Conservation (phyloP, 2,797 vertebrate species). For the Bufotes viridis region DNA sequence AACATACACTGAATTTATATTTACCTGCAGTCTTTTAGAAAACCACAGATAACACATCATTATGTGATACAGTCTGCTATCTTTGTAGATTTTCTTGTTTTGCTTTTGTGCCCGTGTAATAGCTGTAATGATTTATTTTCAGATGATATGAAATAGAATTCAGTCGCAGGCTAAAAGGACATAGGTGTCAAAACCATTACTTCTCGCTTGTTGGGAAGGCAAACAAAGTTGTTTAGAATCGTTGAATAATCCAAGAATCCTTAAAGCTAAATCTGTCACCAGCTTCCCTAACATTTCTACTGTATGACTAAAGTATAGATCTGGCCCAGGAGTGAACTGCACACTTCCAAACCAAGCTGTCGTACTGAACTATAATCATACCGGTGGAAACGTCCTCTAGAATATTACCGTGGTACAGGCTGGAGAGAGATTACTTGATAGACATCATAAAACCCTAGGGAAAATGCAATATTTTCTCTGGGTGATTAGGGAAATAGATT, state of each 20-base stretch:
- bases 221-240: conserved; percentile 11
- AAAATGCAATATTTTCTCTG: not conserved
- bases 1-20: not conserved
- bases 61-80: not conserved
- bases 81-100: not conserved
- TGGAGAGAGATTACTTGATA: not conserved
- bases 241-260: not conserved
- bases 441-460: not conserved
- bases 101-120: conserved; percentile 2
- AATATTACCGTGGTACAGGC: not conserved
- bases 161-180: not conserved
- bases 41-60: not conserved
- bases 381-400: not conserved
- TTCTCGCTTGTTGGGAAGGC: not conserved
- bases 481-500: not conserved
- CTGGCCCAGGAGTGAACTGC: not conserved
- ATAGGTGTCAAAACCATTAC: not conserved
- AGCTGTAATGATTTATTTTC: not conserved
- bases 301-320: not conserved
- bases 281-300: not conserved
- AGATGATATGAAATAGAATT: not conserved
- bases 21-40: not conserved
- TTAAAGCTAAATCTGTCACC: conserved; percentile 10
- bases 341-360: not conserved
- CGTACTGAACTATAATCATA: not conserved